Conservation (phyloP, 2,113 vertebrate species). For the Osmerus eperlanus region DNA sequence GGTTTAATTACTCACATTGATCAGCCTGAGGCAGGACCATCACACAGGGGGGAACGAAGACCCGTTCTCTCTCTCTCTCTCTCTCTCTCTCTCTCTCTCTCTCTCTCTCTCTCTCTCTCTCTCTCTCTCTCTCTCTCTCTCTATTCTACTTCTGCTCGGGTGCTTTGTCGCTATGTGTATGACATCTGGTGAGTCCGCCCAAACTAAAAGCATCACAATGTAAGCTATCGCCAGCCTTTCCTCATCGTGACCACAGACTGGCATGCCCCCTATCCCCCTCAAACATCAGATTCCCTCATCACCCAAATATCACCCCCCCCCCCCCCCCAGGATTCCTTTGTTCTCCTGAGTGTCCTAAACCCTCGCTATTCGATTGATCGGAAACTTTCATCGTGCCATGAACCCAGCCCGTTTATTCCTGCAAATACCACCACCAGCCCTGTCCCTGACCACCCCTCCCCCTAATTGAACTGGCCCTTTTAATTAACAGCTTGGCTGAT, state of each 20-base stretch:
- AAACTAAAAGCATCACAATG: conserved; percentile 5
- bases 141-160: conserved; percentile 1
- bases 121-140: conserved; percentile 28
- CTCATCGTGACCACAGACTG: conserved; percentile 4
- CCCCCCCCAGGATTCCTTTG: neutral
- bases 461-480: conserved; percentile 67
- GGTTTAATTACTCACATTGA: conserved; percentile 76
- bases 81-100: conserved; percentile 20
- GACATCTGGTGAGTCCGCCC: conserved; percentile 15
- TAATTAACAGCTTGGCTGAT: conserved; percentile 66
- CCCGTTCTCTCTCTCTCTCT: conserved; percentile 27
- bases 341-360: conserved; percentile 5
- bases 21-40: conserved; percentile 57
- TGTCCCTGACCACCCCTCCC: conserved; percentile 14
- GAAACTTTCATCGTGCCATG: no score
- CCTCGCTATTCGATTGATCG: neutral
- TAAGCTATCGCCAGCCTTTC: conserved; percentile 7
- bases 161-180: conserved; percentile 21
- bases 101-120: conserved; percentile 31
- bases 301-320: neutral
- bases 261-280: neutral
- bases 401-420: no score
- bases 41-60: conserved; percentile 15
- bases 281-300: neutral
- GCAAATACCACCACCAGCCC: neutral